phyloP scores from a whole-genome alignment of 1,140 invertebrate genomes.

The Drosophila oshimai region DNA sequence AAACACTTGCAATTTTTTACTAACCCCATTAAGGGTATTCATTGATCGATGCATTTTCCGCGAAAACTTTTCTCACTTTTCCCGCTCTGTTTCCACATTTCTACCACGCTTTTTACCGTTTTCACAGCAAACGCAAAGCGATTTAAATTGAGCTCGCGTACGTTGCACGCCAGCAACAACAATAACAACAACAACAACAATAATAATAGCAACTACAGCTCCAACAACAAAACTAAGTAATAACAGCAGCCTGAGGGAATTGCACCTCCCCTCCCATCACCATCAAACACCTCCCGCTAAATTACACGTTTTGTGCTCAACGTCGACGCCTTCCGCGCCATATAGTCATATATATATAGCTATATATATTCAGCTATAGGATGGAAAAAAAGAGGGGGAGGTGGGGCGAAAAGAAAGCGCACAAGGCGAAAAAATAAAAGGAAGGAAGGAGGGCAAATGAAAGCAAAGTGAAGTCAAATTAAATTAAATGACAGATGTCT shows the following conservation, averaged over 20 bases:
- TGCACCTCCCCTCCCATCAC: neutral
- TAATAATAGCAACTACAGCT: constrained; percentile 8
- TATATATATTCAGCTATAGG: constrained; percentile 11
- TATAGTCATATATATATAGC: constrained; percentile 8
- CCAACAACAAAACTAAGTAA: constrained; percentile 46
- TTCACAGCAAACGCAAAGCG: constrained; percentile 50
- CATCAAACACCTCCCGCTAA: constrained; percentile 32
- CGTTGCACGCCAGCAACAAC: constrained; percentile 31
- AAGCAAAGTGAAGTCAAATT: constrained; percentile 80
- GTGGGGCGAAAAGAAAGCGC: constrained; percentile 1
- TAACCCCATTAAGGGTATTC: constrained; percentile 45
- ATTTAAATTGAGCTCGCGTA: constrained; percentile 73
- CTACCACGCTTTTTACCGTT: constrained; percentile 14
- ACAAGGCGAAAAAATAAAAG: constrained; percentile 1
- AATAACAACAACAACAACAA: constrained; percentile 19
- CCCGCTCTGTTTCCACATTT: constrained; percentile 9
- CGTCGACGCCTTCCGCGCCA: constrained; percentile 59
- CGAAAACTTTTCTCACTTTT: constrained; percentile 17
- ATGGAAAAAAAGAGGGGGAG: constrained; percentile 15
- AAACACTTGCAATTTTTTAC: neutral
- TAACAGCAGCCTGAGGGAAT: constrained; percentile 43
- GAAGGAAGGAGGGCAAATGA: constrained; percentile 55
- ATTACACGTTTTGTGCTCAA: constrained; percentile 70
- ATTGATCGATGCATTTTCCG: constrained; percentile 45
- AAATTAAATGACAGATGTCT: constrained; percentile 82